Evolutionary conservation across 23 tunicate species (phyloP), one percentile per base, ranked within the genome.

Genomic region (Halocynthia aurantium): DNA sequence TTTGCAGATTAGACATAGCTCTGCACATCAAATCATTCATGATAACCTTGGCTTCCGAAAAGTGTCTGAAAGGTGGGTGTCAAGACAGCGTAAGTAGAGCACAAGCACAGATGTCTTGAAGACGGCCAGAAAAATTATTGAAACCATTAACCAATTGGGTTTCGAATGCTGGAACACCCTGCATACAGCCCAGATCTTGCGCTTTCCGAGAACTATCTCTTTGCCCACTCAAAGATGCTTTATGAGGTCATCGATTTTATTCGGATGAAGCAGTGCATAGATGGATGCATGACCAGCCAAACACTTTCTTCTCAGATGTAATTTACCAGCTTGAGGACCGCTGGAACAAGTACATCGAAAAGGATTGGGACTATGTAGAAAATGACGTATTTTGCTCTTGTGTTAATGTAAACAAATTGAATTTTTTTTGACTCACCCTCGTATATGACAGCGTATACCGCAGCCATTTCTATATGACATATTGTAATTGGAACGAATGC

Each of bases 21-120:
- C 80, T 75, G 80, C 80, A 6, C 80, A 75, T 40, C 56, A 75
- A 75, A 75, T 75, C 80, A 75, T 75, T 75, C 62, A 71, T 44
- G 22, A 71, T 50, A 71, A 18, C 44, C 62, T 71, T 71, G 76
- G 76, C 17, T 60, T 60, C 80, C 20, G 71, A 17, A 75, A 56
- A 75, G 80, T 56, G 55, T 75, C 79, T 75, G 79, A 13, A 75
- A 55, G 55, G 53, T 62, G 81, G 81, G 81, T 62, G 70, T n/a
- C n/a, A n/a, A n/a, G n/a, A n/a, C n/a, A n/a, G n/a, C n/a, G n/a
- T n/a, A n/a, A n/a, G n/a, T n/a, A n/a, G n/a, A n/a, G n/a, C n/a
- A n/a, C n/a, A n/a, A n/a, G n/a, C n/a, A n/a, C n/a, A n/a, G n/a
- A n/a, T n/a, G n/a, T n/a, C n/a, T n/a, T n/a, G n/a, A n/a, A n/a